These are phyloP conservation scores for Sinocyclocheilus grahami DNA, from an alignment of 2,113 vertebrate genomes.

Conservation along the genomic window DNA sequence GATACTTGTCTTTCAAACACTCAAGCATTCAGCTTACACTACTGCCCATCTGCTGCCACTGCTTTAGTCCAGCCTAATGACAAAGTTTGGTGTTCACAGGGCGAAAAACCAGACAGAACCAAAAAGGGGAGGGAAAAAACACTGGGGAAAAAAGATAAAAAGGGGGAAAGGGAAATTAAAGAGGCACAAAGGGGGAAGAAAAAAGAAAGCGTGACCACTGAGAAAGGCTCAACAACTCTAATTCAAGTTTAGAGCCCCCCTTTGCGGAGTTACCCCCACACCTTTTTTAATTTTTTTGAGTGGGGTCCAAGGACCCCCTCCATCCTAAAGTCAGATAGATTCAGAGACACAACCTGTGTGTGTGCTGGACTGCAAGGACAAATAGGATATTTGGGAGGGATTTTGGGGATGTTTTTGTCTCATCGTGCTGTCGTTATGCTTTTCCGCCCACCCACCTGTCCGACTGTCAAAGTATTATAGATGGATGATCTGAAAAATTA, in stretches of 20 bases:
- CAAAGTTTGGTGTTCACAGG: constrained; percentile 76
- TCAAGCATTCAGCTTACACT: constrained; percentile 61
- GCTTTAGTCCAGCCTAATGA: constrained; percentile 52
- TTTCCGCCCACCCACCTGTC: constrained; percentile 52
- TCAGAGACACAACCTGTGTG: constrained; percentile 38
- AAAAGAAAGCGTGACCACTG: constrained; percentile 65
- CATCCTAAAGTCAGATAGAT: constrained; percentile 28
- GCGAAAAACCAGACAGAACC: constrained; percentile 63
- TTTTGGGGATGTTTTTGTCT: constrained; percentile 56
- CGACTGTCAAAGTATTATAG: constrained; percentile 55
- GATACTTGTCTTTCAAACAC: constrained; percentile 68
- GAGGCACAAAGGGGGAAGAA: constrained; percentile 36
- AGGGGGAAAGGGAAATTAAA: constrained; percentile 50
- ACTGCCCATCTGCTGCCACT: constrained; percentile 68
- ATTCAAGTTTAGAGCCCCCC: constrained; percentile 75
- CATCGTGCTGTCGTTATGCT: constrained; percentile 42
- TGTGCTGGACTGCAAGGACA: constrained; percentile 26
- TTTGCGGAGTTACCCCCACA: constrained; percentile 69
- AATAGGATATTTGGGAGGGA: constrained; percentile 38
- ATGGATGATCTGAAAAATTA: constrained; percentile 52
- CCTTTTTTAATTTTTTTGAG: constrained; percentile 63
- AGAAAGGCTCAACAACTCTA: constrained; percentile 70
- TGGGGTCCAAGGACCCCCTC: constrained; percentile 61
- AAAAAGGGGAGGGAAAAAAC: constrained; percentile 47
- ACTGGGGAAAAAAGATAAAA: constrained; percentile 3